Conservation (phyloP, 2,113 vertebrate species). For the Amphiprion percula region DNA sequence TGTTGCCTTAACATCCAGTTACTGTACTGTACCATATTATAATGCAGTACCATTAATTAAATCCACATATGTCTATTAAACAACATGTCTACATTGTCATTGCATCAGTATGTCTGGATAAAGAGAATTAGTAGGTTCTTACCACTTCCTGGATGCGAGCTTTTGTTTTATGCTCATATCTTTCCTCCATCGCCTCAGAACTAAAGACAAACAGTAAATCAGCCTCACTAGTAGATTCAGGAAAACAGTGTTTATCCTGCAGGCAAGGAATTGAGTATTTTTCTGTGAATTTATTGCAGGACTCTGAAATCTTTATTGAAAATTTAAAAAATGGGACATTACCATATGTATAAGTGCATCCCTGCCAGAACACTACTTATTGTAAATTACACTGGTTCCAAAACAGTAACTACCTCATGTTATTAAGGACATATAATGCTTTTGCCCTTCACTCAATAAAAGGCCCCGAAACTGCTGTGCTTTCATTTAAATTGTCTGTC, state of each 20-base stretch:
- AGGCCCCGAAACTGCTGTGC: not conserved
- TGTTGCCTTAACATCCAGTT: too few relatives aligned
- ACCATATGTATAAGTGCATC: not conserved
- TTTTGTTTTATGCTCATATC: slow-evolving; percentile 79
- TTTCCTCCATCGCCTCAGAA: slow-evolving; percentile 74
- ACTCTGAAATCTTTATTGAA: not conserved
- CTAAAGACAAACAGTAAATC: slow-evolving; percentile 69
- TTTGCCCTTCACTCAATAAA: not conserved
- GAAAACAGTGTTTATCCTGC: not conserved
- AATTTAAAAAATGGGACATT: not conserved
- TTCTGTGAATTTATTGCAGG: not conserved
- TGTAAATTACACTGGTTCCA: not conserved
- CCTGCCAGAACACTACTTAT: not conserved
- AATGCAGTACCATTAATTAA: not conserved
- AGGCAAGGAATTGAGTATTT: not conserved
- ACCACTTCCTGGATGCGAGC: slow-evolving; percentile 82
- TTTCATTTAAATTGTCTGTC: not conserved
- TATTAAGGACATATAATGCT: too few relatives aligned
- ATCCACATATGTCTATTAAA: not conserved
- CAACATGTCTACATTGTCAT: not conserved
- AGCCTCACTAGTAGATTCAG: not conserved
- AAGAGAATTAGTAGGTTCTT: slow-evolving; percentile 49
- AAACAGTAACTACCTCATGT: not conserved
- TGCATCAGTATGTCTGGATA: not conserved
- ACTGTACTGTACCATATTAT: not conserved